Conservation (phyloP, 2,888 invertebrate species). For the Hirtodrosophila trivittata region DNA sequence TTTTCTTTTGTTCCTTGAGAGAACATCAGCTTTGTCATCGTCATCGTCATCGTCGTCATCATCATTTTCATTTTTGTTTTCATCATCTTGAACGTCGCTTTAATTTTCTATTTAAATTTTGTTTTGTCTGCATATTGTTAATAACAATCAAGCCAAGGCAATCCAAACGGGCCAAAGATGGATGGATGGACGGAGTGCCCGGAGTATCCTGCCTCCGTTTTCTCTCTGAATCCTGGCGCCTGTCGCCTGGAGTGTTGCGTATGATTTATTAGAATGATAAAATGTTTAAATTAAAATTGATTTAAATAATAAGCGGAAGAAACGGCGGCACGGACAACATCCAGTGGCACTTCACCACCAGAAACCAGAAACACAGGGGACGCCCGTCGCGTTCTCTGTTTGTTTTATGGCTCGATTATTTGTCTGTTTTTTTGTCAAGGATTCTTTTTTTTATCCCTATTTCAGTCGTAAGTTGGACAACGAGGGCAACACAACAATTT, state of each 20-base stretch:
- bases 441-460: too few species aligned
- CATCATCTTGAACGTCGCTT: constrained; percentile 35
- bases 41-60: constrained; percentile 7
- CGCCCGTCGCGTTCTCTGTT: background rate
- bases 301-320: constrained; percentile 69
- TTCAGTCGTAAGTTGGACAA: background rate
- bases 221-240: background rate
- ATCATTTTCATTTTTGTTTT: constrained; percentile 14
- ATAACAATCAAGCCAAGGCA: constrained; percentile 55
- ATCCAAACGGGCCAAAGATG: constrained; percentile 5
- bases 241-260: too few species aligned
- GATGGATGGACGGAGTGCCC: background rate
- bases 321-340: constrained; percentile 17
- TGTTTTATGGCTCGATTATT: constrained; percentile 39
- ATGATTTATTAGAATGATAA: constrained; percentile 77
- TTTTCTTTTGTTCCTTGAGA: constrained; percentile 65
- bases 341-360: constrained; percentile 31
- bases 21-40: constrained; percentile 21
- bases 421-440: constrained; percentile 21
- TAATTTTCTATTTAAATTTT: constrained; percentile 77
- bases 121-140: constrained; percentile 71
- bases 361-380: too few species aligned
- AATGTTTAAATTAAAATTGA: constrained; percentile 80
- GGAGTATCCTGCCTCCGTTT: constrained; percentile 5
- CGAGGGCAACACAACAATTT: constrained; percentile 2